Evolutionary conservation across 2,797 vertebrate genomes (phyloP).

Genomic region (Toxotes lorentzi): DNA sequence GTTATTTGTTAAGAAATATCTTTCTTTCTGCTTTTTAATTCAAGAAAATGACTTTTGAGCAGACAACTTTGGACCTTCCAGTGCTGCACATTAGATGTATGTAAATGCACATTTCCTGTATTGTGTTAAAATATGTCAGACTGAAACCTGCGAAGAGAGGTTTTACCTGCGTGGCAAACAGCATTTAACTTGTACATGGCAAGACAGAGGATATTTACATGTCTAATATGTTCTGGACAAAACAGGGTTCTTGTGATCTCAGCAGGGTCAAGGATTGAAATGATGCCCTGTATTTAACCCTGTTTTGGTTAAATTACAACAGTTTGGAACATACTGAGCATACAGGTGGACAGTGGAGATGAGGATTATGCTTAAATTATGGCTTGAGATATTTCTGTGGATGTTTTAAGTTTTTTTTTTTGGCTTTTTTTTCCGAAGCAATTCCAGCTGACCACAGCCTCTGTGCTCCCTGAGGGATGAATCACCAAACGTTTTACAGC

Average conservation of each 20-base stretch:
- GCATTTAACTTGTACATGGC: no score
- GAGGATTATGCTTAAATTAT: neutral
- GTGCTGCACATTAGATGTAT: neutral
- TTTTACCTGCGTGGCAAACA: no score
- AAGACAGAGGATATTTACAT: no score
- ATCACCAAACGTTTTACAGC: neutral
- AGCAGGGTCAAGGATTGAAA: neutral
- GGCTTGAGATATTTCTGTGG: neutral
- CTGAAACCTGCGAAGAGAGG: neutral
- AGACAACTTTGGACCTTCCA: neutral
- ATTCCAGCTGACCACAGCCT: slow-evolving; percentile 6
- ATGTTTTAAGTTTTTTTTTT: neutral
- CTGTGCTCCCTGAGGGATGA: neutral
- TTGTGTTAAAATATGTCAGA: no score
- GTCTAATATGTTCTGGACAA: neutral
- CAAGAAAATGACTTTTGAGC: neutral
- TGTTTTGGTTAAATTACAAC: neutral
- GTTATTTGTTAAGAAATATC: neutral
- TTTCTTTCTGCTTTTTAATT: neutral
- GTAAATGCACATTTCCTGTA: neutral
- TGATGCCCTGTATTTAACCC: neutral
- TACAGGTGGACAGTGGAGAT: neutral
- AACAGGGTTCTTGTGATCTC: neutral
- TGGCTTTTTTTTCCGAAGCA: no score
- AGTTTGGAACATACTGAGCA: neutral